A percentile compares a stretch with the other conserved stretches of the same genome.
phyloP scores from a whole-genome alignment of 2,888 invertebrate species.

The Drosophila conformis region DNA sequence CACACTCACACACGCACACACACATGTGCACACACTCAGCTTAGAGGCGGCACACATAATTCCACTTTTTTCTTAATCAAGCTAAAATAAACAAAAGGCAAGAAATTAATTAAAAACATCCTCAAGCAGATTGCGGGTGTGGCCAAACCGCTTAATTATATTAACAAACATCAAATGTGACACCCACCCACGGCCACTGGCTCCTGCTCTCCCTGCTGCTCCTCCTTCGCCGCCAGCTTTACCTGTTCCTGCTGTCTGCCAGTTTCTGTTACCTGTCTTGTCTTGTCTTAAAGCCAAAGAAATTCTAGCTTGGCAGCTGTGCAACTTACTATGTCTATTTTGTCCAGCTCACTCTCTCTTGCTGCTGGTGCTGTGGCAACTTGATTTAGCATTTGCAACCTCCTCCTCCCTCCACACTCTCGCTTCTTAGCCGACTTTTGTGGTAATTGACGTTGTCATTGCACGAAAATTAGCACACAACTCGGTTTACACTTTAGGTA shows the following conservation, averaged over 20 bases:
- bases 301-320: slow-evolving; percentile 26
- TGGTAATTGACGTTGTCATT: slow-evolving; percentile 59
- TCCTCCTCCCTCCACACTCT: neutral
- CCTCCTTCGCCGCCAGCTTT: too few relatives aligned
- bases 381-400: slow-evolving; percentile 19
- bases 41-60: slow-evolving; percentile 28
- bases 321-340: neutral
- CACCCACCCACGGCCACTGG: neutral
- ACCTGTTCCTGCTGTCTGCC: neutral
- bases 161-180: slow-evolving; percentile 54
- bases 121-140: slow-evolving; percentile 27
- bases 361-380: neutral
- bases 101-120: slow-evolving; percentile 69
- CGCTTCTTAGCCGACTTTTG: neutral
- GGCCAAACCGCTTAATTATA: slow-evolving; percentile 67
- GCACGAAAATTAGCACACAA: slow-evolving; percentile 30
- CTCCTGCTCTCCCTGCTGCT: neutral
- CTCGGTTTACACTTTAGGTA: slow-evolving; percentile 12
- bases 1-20: slow-evolving; percentile 1
- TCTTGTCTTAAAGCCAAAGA: slow-evolving; percentile 16
- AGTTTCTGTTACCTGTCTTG: slow-evolving; percentile 22
- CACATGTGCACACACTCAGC: slow-evolving; percentile 18
- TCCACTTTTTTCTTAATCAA: slow-evolving; percentile 7
- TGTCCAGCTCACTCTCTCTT: neutral
- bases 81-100: slow-evolving; percentile 25